Conservation (phyloP, 2,113 vertebrate species). For the Acanthisitta chloris region DNA sequence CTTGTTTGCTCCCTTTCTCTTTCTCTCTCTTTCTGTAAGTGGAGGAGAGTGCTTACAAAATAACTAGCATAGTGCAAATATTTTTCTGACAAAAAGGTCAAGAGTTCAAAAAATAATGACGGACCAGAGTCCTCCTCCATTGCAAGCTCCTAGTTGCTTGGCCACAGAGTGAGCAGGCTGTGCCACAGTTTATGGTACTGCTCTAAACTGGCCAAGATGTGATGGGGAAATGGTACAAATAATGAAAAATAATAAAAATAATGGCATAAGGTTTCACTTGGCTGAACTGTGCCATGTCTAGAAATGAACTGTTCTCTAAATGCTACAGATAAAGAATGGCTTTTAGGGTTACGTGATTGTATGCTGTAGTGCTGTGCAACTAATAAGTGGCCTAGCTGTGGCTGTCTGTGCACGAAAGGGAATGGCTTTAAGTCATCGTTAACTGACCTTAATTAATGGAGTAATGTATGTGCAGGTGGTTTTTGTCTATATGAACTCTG, state of each 20-base stretch:
- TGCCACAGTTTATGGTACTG: neutral
- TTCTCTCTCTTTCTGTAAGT: neutral
- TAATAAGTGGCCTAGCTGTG: neutral
- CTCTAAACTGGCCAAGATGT: neutral
- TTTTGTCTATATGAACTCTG: neutral
- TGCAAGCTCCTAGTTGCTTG: neutral
- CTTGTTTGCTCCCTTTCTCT: slow-evolving; percentile 5
- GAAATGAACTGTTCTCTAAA: neutral
- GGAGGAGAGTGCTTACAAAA: slow-evolving; percentile 12
- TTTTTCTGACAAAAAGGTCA: neutral
- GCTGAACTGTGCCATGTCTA: neutral
- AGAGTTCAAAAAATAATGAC: slow-evolving; percentile 35
- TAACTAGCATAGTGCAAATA: slow-evolving; percentile 43
- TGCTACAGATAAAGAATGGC: neutral
- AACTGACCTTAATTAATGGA: neutral
- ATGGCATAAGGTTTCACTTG: neutral
- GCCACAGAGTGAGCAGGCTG: neutral
- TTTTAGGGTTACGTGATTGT: neutral
- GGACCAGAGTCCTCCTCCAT: neutral
- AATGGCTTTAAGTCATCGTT: neutral
- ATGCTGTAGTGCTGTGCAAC: neutral
- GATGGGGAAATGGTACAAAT: neutral
- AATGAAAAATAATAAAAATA: neutral
- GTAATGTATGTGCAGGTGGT: neutral
- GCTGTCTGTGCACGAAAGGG: neutral